Percentiles rank a stretch among this genome's conserved stretches.
Evolutionary conservation across 2,888 invertebrate genomes (phyloP).

Genomic region (Troglohyphantes excavatus): DNA sequence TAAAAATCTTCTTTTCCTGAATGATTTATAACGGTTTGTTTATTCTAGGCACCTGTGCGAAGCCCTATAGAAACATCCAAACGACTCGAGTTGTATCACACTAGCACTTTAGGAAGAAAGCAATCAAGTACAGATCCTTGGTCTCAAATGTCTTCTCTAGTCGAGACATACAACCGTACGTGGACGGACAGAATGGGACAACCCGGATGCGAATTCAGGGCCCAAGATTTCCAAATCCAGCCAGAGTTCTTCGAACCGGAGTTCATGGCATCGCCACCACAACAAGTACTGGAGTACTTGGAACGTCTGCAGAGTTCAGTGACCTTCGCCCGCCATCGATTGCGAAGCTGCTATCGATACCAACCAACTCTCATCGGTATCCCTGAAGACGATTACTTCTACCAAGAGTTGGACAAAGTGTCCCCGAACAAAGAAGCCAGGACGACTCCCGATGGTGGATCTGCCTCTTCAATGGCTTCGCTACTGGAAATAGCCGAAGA

Average conservation of each 20-base stretch:
- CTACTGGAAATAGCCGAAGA: constrained; percentile 25
- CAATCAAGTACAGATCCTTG: constrained; percentile 42
- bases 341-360: constrained; percentile 65
- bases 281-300: constrained; percentile 63
- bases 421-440: constrained; percentile 36
- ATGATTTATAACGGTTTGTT: neutral
- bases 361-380: constrained; percentile 69
- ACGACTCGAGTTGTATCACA: constrained; percentile 67
- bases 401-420: constrained; percentile 57
- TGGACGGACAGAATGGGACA: constrained; percentile 73
- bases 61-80: constrained; percentile 57
- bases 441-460: constrained; percentile 71
- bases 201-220: constrained; percentile 67
- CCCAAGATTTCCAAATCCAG: constrained; percentile 70
- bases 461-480: constrained; percentile 61
- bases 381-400: constrained; percentile 75
- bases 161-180: constrained; percentile 70
- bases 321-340: constrained; percentile 70
- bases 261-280: constrained; percentile 69
- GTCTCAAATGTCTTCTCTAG: constrained; percentile 51
- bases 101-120: constrained; percentile 38
- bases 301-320: constrained; percentile 66
- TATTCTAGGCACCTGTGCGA: neutral
- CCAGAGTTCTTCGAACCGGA: constrained; percentile 74
- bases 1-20: neutral